Conservation (phyloP, 2,797 vertebrate species). For the Gymnoscopelus braueri region DNA sequence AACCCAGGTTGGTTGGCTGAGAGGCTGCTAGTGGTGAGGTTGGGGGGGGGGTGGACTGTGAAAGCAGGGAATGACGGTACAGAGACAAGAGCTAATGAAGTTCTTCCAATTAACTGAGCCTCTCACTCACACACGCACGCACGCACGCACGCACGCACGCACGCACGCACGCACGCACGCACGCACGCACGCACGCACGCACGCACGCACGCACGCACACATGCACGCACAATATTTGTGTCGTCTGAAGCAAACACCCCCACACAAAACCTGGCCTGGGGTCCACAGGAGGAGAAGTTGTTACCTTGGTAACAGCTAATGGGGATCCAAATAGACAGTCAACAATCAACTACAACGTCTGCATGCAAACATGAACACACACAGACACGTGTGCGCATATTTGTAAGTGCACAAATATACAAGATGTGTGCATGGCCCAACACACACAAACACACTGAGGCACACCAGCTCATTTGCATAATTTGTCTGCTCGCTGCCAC, state of each 20-base stretch:
- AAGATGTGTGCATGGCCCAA: not conserved
- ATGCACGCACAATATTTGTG: not conserved
- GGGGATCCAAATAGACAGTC: too few species aligned
- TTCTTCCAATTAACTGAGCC: slow-evolving; percentile 22
- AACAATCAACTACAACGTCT: too few species aligned
- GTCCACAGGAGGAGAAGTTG: too few species aligned
- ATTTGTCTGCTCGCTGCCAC: slow-evolving; percentile 22
- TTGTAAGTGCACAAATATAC: too few species aligned
- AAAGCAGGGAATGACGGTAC: not conserved
- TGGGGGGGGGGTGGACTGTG: not conserved
- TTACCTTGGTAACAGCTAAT: too few species aligned
- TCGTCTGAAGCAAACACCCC: too few species aligned
- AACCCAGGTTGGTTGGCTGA: slow-evolving; percentile 19
- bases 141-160: slow-evolving; percentile 9
- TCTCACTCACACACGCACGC: slow-evolving; percentile 20
- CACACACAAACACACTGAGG: slow-evolving; percentile 5
- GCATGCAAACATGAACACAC: too few species aligned
- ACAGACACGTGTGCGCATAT: too few species aligned
- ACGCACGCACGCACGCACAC: slow-evolving; percentile 8
- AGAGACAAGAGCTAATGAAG: slow-evolving; percentile 42
- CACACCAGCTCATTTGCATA: slow-evolving; percentile 18
- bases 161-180: slow-evolving; percentile 7
- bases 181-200: slow-evolving; percentile 19
- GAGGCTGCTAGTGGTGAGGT: not conserved
- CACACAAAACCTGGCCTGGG: too few species aligned